Conservation (phyloP, 2,797 vertebrate genomes). For the Okamejei kenojei region DNA sequence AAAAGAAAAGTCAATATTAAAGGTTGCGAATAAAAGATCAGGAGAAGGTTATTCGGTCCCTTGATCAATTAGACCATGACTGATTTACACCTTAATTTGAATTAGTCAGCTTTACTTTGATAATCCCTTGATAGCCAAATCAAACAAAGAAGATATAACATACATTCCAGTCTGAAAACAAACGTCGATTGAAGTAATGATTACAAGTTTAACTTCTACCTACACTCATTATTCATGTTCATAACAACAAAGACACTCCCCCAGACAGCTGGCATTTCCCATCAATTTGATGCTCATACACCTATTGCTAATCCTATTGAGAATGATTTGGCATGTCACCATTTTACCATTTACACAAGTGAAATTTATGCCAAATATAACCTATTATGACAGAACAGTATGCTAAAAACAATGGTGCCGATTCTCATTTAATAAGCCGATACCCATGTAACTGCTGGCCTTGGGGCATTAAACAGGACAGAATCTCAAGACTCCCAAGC, state of each 20-base stretch:
- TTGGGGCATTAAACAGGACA: too few relatives aligned
- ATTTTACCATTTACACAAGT: background rate
- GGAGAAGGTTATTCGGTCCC: background rate
- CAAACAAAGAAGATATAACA: background rate
- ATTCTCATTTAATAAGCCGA: too few relatives aligned
- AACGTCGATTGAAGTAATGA: background rate
- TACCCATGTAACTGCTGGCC: too few relatives aligned
- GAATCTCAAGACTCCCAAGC: too few relatives aligned
- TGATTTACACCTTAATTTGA: background rate
- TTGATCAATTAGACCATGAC: background rate
- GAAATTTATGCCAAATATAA: background rate
- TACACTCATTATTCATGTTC: background rate
- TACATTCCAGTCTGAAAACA: background rate
- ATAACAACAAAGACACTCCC: background rate
- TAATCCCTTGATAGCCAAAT: background rate
- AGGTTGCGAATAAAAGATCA: background rate
- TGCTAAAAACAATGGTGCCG: too few relatives aligned
- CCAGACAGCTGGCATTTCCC: background rate
- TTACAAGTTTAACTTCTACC: background rate
- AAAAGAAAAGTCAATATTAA: background rate
- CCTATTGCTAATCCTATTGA: too few relatives aligned
- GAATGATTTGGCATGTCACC: background rate
- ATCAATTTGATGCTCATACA: background rate
- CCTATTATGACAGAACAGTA: constrained; percentile 1
- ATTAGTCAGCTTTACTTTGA: background rate